Evolutionary conservation across 2,888 invertebrate genomes (phyloP).

Genomic region (Melanchra persicariae): DNA sequence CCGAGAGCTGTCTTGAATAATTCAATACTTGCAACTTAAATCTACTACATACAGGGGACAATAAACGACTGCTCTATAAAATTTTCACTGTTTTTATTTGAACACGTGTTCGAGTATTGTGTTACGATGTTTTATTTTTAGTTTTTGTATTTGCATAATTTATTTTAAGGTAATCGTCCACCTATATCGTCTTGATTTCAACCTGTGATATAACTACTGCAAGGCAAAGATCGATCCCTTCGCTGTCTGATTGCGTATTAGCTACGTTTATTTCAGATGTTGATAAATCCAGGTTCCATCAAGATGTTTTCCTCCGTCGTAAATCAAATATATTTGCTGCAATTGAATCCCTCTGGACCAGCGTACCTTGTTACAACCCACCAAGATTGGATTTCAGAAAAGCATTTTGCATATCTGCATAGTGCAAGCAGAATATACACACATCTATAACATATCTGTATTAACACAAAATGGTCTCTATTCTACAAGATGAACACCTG

Average conservation of each 20-base stretch:
- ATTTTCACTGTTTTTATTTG: conserved; percentile 33
- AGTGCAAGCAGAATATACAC: conserved; percentile 7
- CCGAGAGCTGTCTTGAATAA: conserved; percentile 54
- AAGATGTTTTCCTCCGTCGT: not conserved
- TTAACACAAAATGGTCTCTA: not conserved
- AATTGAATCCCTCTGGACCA: not conserved
- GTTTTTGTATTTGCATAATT: conserved; percentile 30
- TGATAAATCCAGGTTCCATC: not conserved
- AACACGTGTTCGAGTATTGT: conserved; percentile 51
- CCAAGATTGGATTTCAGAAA: not conserved
- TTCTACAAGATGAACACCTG: not conserved
- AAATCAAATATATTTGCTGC: not conserved
- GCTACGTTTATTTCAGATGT: not conserved
- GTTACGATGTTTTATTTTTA: conserved; percentile 23
- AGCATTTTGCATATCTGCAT: too few relatives aligned
- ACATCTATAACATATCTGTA: too few relatives aligned
- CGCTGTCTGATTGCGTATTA: not conserved
- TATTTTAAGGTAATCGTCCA: conserved; percentile 27
- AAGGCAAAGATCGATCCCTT: not conserved
- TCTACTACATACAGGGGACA: conserved; percentile 23
- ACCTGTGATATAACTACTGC: not conserved
- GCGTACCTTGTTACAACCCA: not conserved
- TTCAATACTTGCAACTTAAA: conserved; percentile 59
- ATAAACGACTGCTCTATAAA: conserved; percentile 26
- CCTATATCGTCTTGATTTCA: not conserved